Evolutionary conservation across 2,888 invertebrate genomes (phyloP), one percentile per base, ranked within the genome.

Genomic region (Odontocerum albicorne): DNA sequence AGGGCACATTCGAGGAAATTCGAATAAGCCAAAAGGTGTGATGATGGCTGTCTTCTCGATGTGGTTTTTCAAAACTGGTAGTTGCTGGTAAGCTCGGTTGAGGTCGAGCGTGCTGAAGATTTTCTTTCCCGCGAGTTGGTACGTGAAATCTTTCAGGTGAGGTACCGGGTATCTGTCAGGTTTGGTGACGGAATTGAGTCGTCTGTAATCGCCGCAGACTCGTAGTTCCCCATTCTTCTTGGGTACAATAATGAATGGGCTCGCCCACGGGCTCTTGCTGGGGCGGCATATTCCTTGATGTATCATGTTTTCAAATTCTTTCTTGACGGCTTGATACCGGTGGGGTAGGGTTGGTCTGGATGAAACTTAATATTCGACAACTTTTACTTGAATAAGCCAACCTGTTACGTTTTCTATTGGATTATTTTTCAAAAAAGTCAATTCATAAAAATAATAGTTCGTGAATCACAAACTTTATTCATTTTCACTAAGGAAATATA

Each of bases 191-290:
- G 63, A 49, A 50, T 69, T 72, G 1, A 69, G 61, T 1, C 44
- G 36, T 1, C 70, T 51, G 53, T 68, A 73, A 47, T 72, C 68
- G 0, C 68, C 69, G 49, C 68, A 67, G 2, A 51, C 38, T 17
- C 55, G 19, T 3, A 46, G 6, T 21, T 45, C 45, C 7, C 58
- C 52, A 21, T 49, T n/a, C 13, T 57, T 59, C 20, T 62, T 63
- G 1, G 19, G 13, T 2, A 59, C 60, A 32, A 67, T 42, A 49
- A 66, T 68, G 0, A 71, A 57, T 2, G 68, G 70, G 46, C 63
- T 66, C 1, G 68, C 63, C 67, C 67, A 70, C 1, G 63, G 61
- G 21, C 66, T 68, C 8, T 59, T 62, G 0, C 67, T 69, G 0
- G 66, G 68, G 2, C 66, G 60, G 22, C 66, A 64, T 12, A 68